Evolutionary conservation across 2,113 vertebrate species (phyloP), one percentile per base, ranked within the genome.

Genomic region (Pterocles burchelli): DNA sequence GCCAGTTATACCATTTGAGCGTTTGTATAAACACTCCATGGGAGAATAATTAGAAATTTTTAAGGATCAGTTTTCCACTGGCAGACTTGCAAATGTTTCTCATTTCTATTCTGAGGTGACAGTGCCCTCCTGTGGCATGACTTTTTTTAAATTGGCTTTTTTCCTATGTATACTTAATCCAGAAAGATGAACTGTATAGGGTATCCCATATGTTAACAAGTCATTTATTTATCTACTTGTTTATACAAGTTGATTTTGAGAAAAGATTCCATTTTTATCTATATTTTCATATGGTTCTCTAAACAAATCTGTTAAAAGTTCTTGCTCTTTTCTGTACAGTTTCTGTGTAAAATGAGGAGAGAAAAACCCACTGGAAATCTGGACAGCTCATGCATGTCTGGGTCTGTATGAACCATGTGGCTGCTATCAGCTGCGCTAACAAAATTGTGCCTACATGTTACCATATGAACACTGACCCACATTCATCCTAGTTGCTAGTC

Each of bases 101-200:
- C 24, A 20, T 85, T 91, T 93, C 52, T 63, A 21, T 59, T 76
- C 33, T 81, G 34, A 93, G 57, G 36, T 58, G 67, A 76, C 71
- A 77, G 54, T 95, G 87, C 93, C 96, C 84, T 96, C 85, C 29
- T 67, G 68, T 96, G 83, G 85, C 70, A 77, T 0, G 1, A 41
- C 41, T 31, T 22, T 17, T 75, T 49, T 51, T 73, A 16, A 0
- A 43, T 78, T 89, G 57, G 14, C 3, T 21, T 55, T 85, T 88
- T 33, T 83, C 31, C 26, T 24, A 2, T 3, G 7, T 10, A 17
- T 33, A 52, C 6, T 59, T 22, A 22, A 43, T 29, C 38, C 26
- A 61, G 76, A 88, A 62, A 45, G 33, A 75, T 7, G 3, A 90
- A 45, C 14, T 86, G 33, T 26, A 24, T 33, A 58, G 7, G 9